Conservation (phyloP, 2,797 vertebrate genomes). For the Sebastes hubbsi region DNA sequence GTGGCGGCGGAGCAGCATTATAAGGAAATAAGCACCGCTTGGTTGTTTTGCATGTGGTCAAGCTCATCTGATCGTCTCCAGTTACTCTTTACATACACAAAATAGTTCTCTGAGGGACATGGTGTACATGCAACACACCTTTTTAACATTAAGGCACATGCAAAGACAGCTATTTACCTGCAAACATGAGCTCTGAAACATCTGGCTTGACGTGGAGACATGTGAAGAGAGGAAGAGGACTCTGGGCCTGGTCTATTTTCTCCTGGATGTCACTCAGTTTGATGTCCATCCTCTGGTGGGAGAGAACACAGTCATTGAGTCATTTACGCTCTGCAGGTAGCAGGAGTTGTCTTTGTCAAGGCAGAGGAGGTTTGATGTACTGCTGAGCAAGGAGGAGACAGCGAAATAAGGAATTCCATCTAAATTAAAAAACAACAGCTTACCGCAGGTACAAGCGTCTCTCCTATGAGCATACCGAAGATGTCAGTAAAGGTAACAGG, state of each 20-base stretch:
- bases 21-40: conserved; percentile 13
- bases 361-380: not conserved
- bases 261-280: conserved; percentile 91
- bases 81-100: conserved; percentile 27
- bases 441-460: conserved; percentile 94
- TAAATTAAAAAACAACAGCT: conserved; percentile 54
- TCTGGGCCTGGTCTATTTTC: conserved; percentile 87
- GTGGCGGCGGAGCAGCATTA: not conserved
- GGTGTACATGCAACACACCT: not conserved
- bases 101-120: not conserved
- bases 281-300: conserved; percentile 90
- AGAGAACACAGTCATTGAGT: not conserved
- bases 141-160: not conserved
- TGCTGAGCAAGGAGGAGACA: not conserved
- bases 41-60: conserved; percentile 51
- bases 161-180: conserved; percentile 80
- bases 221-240: conserved; percentile 94
- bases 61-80: conserved; percentile 15
- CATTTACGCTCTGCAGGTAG: not conserved
- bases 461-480: conserved; percentile 98
- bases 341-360: not conserved
- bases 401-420: not conserved
- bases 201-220: conserved; percentile 98
- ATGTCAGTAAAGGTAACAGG: conserved; percentile 98
- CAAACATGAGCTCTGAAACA: conserved; percentile 98